Evolutionary conservation across 2,113 vertebrate genomes (phyloP).

Genomic region (Ellobius talpinus): DNA sequence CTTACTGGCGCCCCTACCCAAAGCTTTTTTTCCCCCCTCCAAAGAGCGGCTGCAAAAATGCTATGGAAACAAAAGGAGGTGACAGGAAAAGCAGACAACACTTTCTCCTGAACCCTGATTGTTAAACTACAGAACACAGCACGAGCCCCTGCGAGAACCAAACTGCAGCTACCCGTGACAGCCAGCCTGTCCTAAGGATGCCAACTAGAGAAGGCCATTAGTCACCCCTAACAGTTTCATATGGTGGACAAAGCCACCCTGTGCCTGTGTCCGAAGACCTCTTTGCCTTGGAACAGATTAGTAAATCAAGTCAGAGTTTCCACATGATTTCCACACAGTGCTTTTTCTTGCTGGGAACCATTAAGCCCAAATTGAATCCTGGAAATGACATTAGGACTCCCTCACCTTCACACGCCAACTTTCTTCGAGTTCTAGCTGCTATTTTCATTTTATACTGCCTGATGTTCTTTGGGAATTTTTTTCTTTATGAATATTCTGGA

Average conservation of each 20-base stretch:
- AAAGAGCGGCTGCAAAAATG: slow-evolving; percentile 62
- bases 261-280: not conserved
- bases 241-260: not conserved
- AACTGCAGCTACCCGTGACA: not conserved
- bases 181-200: not conserved
- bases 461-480: not conserved
- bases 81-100: not conserved
- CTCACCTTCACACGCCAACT: not conserved
- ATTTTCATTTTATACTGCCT: not conserved
- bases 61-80: slow-evolving; percentile 23
- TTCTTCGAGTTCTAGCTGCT: not conserved
- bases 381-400: not conserved
- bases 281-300: not conserved
- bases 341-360: slow-evolving; percentile 13
- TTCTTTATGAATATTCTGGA: not conserved
- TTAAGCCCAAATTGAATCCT: not conserved
- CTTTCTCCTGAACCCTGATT: not conserved
- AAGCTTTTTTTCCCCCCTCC: slow-evolving; percentile 20
- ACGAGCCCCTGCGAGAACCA: not conserved
- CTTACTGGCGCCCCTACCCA: not conserved
- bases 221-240: not conserved
- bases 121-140: not conserved
- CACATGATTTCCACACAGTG: not conserved
- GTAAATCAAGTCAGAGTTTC: slow-evolving; percentile 17
- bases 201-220: not conserved